A percentile compares a stretch with the other conserved stretches of the same genome.
phyloP scores from a whole-genome alignment of 1,140 invertebrate genomes.

The Ptiloglossa arizonensis region DNA sequence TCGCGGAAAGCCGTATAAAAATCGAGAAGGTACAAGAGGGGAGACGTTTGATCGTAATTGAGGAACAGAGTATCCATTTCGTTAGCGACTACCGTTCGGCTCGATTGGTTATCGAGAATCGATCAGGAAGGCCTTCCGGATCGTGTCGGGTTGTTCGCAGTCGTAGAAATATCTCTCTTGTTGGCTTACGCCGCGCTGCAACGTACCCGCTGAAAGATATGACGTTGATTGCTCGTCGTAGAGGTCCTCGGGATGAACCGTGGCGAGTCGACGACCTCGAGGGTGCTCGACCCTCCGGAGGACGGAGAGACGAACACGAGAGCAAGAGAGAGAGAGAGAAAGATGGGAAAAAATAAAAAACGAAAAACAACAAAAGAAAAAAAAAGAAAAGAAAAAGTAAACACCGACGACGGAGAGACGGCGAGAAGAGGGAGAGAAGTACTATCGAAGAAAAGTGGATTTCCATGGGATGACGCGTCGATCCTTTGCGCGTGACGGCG shows the following conservation, averaged over 20 bases:
- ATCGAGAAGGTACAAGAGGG: too few relatives aligned
- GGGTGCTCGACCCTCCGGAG: constrained; percentile 44
- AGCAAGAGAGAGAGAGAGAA: constrained; percentile 19
- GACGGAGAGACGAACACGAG: too few relatives aligned
- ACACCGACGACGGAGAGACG: too few relatives aligned
- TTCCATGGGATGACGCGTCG: constrained; percentile 48
- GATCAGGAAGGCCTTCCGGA: constrained; percentile 54
- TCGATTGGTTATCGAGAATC: constrained; percentile 66
- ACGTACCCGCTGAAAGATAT: constrained; percentile 63
- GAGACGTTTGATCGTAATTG: constrained; percentile 52
- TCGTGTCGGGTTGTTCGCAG: constrained; percentile 44
- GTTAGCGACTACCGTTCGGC: constrained; percentile 57
- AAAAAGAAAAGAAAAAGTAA: too few relatives aligned
- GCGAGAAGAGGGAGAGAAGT: neutral
- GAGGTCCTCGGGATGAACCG: constrained; percentile 62
- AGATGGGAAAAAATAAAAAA: too few relatives aligned
- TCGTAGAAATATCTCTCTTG: constrained; percentile 59
- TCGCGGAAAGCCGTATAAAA: constrained; percentile 24
- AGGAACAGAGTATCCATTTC: constrained; percentile 55
- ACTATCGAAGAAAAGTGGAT: constrained; percentile 42
- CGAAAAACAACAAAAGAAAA: too few relatives aligned
- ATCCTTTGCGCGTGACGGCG: constrained; percentile 19
- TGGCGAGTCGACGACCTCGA: constrained; percentile 56
- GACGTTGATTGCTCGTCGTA: constrained; percentile 67
- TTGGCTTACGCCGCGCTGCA: constrained; percentile 40